These are phyloP conservation scores for Pristiophorus japonicus DNA, from an alignment of 2,113 vertebrate genomes.

Conservation along the genomic window DNA sequence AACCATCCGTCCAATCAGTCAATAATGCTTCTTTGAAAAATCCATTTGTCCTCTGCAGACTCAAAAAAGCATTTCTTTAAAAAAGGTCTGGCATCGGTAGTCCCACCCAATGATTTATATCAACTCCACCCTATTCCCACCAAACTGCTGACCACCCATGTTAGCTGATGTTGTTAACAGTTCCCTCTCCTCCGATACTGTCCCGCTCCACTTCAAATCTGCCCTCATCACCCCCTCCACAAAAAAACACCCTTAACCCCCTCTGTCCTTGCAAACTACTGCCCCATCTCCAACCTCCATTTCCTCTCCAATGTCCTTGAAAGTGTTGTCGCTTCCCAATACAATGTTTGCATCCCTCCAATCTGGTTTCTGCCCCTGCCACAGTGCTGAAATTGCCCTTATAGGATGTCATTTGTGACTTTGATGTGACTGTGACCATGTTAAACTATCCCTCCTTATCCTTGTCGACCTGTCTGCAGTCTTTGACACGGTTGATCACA, in stretches of 20 bases:
- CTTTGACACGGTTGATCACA: no score
- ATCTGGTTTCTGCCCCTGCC: no score
- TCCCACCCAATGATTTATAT: not conserved
- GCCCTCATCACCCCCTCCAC: not conserved
- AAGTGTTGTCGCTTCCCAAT: no score
- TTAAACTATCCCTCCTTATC: no score
- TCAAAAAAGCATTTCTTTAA: not conserved
- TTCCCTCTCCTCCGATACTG: not conserved
- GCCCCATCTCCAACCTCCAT: no score
- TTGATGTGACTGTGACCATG: no score
- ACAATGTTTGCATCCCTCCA: no score
- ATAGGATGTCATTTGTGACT: no score
- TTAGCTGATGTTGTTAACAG: not conserved
- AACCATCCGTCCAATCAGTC: slow-evolving; percentile 6
- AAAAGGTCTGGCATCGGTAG: not conserved
- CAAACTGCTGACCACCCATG: not conserved
- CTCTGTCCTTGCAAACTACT: not conserved
- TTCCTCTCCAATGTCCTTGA: no score
- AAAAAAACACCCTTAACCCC: not conserved
- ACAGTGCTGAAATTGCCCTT: no score
- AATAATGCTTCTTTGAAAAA: slow-evolving; percentile 25
- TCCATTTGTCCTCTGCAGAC: not conserved
- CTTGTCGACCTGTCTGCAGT: no score
- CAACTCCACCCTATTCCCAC: not conserved
- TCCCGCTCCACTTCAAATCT: not conserved